Evolutionary conservation across 1,140 invertebrate species (phyloP), one percentile per base, ranked within the genome.

Genomic region (Notospermus geniculatus): DNA sequence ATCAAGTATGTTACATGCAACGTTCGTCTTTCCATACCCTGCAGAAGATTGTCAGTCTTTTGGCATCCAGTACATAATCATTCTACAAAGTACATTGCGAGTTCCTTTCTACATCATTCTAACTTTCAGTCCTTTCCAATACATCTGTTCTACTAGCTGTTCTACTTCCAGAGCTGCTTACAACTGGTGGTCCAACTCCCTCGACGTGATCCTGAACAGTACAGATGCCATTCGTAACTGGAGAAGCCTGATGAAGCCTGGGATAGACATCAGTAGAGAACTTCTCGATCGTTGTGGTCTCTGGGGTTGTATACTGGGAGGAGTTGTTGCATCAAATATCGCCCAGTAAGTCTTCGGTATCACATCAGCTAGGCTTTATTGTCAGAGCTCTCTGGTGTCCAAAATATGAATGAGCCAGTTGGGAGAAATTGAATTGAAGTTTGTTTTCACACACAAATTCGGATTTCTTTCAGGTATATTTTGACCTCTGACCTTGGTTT

Each of bases 241-340:
- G 79, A 67, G 72, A 7, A 25, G 59, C 1, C 22, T 65, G 30
- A 54, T 72, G 0, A 63, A 63, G 17, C 61, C 69, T 11, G 58
- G 43, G 2, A 60, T 57, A 25, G 76, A 78, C 54, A 68, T 74
- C 39, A 72, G 72, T 54, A 19, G 53, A 2, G 60, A 70, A 22
- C 64, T 82, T 25, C 63, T 80, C 36, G 52, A 75, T 53, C 65
- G 71, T 50, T 82, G 78, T 73, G 80, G 80, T 15, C 64, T 82
- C 27, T 80, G 79, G 78, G 80, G 78, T 2, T 80, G 78, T 70
- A 30, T 82, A 4, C 55, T 79, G 9, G 77, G 74, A n/a, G 79
- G 73, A 15, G 67, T 80, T 7, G 56, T 80, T 5, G 70, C 77
- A 28, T 78, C 78, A 13, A 80, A 80, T 64, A 80, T 82, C 46